phyloP scores from a whole-genome alignment of 2,888 invertebrate genomes.

The Lasioglossum figueresi region DNA sequence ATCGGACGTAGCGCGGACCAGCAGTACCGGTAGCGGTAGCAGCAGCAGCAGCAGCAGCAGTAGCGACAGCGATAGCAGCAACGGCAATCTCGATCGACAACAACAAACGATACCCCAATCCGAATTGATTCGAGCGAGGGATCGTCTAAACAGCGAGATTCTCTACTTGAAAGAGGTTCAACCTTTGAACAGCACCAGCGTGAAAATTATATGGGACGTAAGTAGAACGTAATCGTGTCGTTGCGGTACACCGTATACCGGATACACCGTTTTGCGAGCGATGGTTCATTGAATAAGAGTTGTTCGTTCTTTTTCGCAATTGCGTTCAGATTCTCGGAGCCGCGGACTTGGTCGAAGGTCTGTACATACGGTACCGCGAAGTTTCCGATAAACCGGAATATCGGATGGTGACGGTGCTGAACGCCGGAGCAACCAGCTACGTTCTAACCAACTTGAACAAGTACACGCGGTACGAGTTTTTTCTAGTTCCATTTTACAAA shows the following conservation, averaged over 20 bases:
- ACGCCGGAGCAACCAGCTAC: constrained; percentile 90
- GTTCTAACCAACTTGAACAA: constrained; percentile 92
- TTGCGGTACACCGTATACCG: background rate
- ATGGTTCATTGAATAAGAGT: background rate
- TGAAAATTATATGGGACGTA: constrained; percentile 93
- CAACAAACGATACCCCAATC: constrained; percentile 89
- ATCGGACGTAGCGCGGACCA: constrained; percentile 89
- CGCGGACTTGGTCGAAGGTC: constrained; percentile 88
- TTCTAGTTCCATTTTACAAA: constrained; percentile 95
- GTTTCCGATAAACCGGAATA: constrained; percentile 85
- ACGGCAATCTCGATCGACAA: constrained; percentile 86
- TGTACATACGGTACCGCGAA: constrained; percentile 88
- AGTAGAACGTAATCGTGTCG: constrained; percentile 77
- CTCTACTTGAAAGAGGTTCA: constrained; percentile 89
- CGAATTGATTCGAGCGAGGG: constrained; percentile 91
- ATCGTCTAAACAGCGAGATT: constrained; percentile 91
- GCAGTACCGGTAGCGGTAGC: constrained; percentile 78
- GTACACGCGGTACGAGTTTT: constrained; percentile 95
- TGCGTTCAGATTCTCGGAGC: constrained; percentile 83
- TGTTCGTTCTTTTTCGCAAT: background rate
- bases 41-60: background rate
- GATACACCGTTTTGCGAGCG: too few species aligned
- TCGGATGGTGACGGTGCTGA: constrained; percentile 89
- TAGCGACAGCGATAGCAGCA: background rate
- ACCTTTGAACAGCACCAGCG: constrained; percentile 90